These are phyloP conservation scores for Trididemnum nubilum DNA, from an alignment of 23 tunicate genomes.

Conservation along the genomic window DNA sequence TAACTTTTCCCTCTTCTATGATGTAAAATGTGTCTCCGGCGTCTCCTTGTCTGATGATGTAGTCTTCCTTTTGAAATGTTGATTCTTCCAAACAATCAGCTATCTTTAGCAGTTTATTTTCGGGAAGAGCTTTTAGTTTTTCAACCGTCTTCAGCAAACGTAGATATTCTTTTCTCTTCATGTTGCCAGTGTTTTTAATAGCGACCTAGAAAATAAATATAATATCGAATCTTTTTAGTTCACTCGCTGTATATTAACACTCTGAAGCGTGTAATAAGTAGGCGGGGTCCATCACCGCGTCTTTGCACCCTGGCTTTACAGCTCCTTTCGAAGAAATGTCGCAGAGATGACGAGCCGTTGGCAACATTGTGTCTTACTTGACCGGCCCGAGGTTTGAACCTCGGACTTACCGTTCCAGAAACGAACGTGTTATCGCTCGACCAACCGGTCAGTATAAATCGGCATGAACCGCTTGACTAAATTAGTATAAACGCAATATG, in stretches of 20 bases:
- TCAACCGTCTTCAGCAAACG: constrained; percentile 62
- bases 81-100: constrained; percentile 84
- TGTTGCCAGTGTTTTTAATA: constrained; percentile 62
- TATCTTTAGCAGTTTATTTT: constrained; percentile 58
- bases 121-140: constrained; percentile 58
- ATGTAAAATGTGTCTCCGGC: constrained; percentile 86
- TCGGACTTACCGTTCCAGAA: no score
- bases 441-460: no score
- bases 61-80: constrained; percentile 47
- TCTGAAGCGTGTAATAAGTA: no score
- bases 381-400: no score
- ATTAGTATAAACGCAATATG: no score
- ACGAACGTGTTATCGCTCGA: no score
- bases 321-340: no score
- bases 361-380: no score
- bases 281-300: no score
- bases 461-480: no score
- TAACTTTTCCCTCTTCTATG: constrained; percentile 75
- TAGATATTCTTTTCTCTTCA: constrained; percentile 64
- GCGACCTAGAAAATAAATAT: constrained; percentile 36
- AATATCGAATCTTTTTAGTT: neutral
- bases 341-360: no score
- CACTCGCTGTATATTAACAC: no score
- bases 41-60: constrained; percentile 89
- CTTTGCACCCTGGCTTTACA: neutral